These are phyloP conservation scores for Ectropis crepuscularia DNA, from an alignment of 2,888 invertebrate genomes.

Conservation along the genomic window DNA sequence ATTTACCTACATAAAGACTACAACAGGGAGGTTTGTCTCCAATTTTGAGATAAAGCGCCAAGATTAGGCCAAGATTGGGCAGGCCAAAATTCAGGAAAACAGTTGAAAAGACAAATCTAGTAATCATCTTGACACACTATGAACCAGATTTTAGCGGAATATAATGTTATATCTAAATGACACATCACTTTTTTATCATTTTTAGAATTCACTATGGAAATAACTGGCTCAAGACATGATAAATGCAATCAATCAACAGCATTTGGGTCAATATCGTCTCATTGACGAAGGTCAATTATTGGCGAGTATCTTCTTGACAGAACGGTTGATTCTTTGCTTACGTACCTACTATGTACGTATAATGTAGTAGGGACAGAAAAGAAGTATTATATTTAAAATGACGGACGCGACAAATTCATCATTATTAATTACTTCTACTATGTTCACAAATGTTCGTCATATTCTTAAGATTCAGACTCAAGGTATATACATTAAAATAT, in stretches of 20 bases:
- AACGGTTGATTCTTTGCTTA: background rate
- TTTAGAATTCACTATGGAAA: constrained; percentile 3
- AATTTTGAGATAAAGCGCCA: no score
- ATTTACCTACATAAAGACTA: no score
- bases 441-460: no score
- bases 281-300: constrained; percentile 9
- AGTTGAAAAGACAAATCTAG: no score
- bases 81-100: no score
- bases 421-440: no score
- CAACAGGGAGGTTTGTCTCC: no score
- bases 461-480: no score
- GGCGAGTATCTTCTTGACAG: background rate
- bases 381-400: no score
- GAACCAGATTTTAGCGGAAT: background rate
- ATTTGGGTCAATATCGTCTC: constrained; percentile 9
- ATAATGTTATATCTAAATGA: background rate
- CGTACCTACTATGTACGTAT: constrained; percentile 18
- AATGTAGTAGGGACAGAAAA: background rate
- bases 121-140: background rate
- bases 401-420: no score
- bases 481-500: no score
- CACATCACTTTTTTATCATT: background rate
- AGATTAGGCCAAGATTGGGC: no score
- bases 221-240: background rate
- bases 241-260: constrained; percentile 6